These are phyloP conservation scores for Tipula lateralis DNA, from an alignment of 2,888 invertebrate genomes.

Conservation along the genomic window DNA sequence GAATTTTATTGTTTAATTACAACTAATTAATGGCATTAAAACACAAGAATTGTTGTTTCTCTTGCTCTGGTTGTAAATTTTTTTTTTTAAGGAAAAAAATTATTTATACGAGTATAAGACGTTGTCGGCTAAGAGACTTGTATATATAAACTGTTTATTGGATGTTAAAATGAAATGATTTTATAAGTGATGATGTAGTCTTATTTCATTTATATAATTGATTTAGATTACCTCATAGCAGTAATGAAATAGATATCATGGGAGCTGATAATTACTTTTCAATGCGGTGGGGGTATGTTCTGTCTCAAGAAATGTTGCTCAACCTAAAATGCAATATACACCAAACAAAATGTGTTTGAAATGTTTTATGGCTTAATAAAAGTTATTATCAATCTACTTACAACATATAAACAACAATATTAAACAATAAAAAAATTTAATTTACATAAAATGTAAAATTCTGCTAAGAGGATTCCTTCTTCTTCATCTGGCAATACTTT, in stretches of 20 bases:
- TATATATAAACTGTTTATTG: neutral
- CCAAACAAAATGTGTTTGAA: too few relatives aligned
- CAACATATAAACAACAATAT: neutral
- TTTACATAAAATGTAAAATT: neutral
- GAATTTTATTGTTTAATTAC: neutral
- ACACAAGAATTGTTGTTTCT: neutral
- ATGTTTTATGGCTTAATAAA: neutral
- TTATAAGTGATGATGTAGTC: neutral
- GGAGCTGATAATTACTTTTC: too few relatives aligned
- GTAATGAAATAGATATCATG: neutral
- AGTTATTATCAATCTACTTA: neutral
- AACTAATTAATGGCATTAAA: conserved; percentile 14
- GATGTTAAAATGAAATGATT: neutral
- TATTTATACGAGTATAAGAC: neutral
- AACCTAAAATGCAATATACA: too few relatives aligned
- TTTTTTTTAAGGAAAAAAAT: too few relatives aligned
- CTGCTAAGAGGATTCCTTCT: neutral
- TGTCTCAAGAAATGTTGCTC: too few relatives aligned
- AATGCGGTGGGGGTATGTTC: too few relatives aligned
- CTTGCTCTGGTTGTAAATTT: neutral
- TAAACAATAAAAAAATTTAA: conserved; percentile 13
- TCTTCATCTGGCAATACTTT: too few relatives aligned
- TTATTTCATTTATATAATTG: neutral
- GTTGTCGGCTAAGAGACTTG: neutral
- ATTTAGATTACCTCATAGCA: neutral